Conservation (phyloP, 2,797 vertebrate species). For the Carapus acus region DNA sequence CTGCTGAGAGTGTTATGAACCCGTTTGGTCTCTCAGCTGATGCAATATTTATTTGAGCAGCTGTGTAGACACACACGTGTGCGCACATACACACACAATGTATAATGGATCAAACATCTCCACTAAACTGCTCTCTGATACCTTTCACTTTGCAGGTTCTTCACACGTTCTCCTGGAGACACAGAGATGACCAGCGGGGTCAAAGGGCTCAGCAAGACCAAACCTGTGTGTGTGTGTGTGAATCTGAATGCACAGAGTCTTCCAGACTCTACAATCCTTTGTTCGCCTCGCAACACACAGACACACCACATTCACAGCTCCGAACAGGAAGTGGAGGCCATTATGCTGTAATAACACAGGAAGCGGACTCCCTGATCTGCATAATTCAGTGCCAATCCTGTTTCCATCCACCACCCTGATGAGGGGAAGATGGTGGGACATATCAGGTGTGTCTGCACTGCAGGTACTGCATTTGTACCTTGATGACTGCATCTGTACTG, state of each 20-base stretch:
- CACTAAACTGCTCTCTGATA: constrained; percentile 57
- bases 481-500: too few relatives aligned
- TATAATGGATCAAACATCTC: constrained; percentile 72
- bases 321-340: constrained; percentile 64
- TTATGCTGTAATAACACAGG: constrained; percentile 72
- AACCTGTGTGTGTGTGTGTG: constrained; percentile 31
- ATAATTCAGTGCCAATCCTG: constrained; percentile 70
- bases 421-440: constrained; percentile 41
- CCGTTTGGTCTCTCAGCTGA: constrained; percentile 61
- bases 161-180: too few relatives aligned
- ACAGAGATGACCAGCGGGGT: too few relatives aligned
- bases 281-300: constrained; percentile 74
- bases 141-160: constrained; percentile 49
- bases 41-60: constrained; percentile 71
- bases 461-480: too few relatives aligned
- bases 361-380: constrained; percentile 72
- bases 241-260: constrained; percentile 58
- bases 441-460: too few relatives aligned
- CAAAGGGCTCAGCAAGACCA: constrained; percentile 29
- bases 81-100: constrained; percentile 70
- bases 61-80: constrained; percentile 69
- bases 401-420: constrained; percentile 56
- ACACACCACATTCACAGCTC: constrained; percentile 68
- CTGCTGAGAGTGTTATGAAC: constrained; percentile 71
- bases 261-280: constrained; percentile 69